These are phyloP conservation scores for Eupithecia insigniata DNA, from an alignment of 2,888 invertebrate species.

Conservation along the genomic window DNA sequence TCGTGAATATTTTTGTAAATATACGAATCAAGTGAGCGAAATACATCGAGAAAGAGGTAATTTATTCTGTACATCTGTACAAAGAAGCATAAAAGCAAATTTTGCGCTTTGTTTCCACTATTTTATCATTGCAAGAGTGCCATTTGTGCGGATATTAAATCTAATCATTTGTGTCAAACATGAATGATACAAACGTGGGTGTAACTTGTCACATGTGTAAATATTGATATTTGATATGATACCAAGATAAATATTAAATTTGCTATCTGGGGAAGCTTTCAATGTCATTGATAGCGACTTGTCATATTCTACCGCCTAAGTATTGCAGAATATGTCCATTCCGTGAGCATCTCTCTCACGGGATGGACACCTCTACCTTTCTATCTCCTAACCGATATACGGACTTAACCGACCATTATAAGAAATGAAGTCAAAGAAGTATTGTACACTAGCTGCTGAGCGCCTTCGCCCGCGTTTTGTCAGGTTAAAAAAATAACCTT, in stretches of 20 bases:
- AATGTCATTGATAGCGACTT: constrained; percentile 10
- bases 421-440: no score
- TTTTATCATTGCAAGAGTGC: background rate
- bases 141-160: background rate
- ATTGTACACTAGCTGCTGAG: no score
- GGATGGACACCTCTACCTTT: no score
- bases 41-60: background rate
- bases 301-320: background rate
- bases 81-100: background rate
- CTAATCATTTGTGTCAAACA: background rate
- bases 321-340: background rate
- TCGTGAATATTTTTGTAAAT: background rate
- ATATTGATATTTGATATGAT: constrained; percentile 11
- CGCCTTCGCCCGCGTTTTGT: no score
- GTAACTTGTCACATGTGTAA: constrained; percentile 3
- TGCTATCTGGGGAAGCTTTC: constrained; percentile 7
- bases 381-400: background rate
- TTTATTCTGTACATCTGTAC: background rate
- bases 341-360: background rate
- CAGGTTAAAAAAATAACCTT: no score
- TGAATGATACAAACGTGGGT: constrained; percentile 1
- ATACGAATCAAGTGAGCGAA: background rate
- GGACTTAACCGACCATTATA: no score
- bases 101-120: no score
- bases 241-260: constrained; percentile 12